A percentile compares a stretch with the other conserved stretches of the same genome.
Evolutionary conservation across 2,888 invertebrate species (phyloP).

Genomic region (Drosophila macrospina): DNA sequence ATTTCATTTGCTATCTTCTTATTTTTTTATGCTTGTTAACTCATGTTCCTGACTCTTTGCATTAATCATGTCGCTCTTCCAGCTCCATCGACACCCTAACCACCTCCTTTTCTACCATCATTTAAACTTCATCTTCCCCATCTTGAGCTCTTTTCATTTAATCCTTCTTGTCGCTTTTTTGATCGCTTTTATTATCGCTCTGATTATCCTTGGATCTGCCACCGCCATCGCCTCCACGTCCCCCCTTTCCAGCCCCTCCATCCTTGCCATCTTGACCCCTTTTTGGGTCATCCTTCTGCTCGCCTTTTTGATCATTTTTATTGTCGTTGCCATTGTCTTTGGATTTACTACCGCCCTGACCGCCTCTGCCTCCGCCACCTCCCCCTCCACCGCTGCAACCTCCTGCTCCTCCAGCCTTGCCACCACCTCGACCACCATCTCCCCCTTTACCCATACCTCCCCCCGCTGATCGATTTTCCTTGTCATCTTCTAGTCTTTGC

Average conservation of each 20-base stretch:
- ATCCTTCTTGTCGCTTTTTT: not conserved
- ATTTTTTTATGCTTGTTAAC: not conserved
- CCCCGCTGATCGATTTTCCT: not conserved
- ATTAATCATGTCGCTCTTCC: conserved; percentile 1
- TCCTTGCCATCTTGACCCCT: not conserved
- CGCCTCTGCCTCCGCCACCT: conserved; percentile 3
- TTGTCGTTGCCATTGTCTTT: not conserved
- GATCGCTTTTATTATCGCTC: not conserved
- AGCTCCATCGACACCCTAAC: not conserved
- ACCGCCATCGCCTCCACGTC: conserved; percentile 14
- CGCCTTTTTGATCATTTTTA: not conserved
- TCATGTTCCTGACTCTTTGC: not conserved
- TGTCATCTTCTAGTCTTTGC: not conserved
- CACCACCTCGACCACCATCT: conserved; percentile 3
- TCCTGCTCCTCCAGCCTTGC: not conserved
- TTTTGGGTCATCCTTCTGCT: not conserved
- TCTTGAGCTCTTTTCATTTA: not conserved
- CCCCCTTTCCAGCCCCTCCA: not conserved
- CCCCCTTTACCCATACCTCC: not conserved
- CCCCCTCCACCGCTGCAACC: not conserved
- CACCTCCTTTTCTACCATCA: not conserved
- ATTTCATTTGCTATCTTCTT: not conserved
- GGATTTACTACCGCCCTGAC: not conserved
- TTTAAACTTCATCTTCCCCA: not conserved
- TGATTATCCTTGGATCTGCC: not conserved